Evolutionary conservation across 2,113 vertebrate species (phyloP), one percentile per base, ranked within the genome.

Genomic region (Pagrus major): DNA sequence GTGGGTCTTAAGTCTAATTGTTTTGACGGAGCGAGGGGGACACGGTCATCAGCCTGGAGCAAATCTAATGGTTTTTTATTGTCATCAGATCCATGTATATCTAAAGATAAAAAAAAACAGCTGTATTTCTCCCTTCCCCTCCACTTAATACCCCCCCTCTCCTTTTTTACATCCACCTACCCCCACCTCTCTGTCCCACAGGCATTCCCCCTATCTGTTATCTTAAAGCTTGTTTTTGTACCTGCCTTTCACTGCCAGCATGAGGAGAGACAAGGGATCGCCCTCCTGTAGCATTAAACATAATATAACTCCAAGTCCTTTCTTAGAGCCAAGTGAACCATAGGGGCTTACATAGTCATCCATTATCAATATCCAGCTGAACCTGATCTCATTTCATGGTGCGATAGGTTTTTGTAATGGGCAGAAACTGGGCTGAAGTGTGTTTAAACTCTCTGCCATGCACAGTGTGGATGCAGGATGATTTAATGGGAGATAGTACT

Each of bases 41-140:
- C 79, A 74, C 77, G 90, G 91, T 92, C 92, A 91, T 92, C 90
- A 92, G 84, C 90, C 90, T 91, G 87, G 84, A 94, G 90, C 84
- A 86, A 94, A 96, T 95, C 93, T 94, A 94, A 96, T 96, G 93
- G 80, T 63, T 92, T n/a, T 93, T 92, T 95, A 95, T 95, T 95
- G 94, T 95, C 92, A 94, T 95, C 93, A 95, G 87, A 83, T 88
- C 64, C 68, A 89, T 89, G 94, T 91, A 92, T 88, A 94, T 93
- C 92, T 89, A 86, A 67, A 88, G 86, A 89, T 85, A 15, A 90
- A 15, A 72, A 87, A 71, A 64, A 91, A 16, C 47, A 35, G 6
- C 0, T 20, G n/a, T n/a, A n/a, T 33, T 49, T 23, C 11, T 15
- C 21, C 33, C 33, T 16, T 21, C 9, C 3, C 3, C 2, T 41